These are phyloP conservation scores for Panurus biarmicus DNA, from an alignment of 2,113 vertebrate species.

Conservation along the genomic window DNA sequence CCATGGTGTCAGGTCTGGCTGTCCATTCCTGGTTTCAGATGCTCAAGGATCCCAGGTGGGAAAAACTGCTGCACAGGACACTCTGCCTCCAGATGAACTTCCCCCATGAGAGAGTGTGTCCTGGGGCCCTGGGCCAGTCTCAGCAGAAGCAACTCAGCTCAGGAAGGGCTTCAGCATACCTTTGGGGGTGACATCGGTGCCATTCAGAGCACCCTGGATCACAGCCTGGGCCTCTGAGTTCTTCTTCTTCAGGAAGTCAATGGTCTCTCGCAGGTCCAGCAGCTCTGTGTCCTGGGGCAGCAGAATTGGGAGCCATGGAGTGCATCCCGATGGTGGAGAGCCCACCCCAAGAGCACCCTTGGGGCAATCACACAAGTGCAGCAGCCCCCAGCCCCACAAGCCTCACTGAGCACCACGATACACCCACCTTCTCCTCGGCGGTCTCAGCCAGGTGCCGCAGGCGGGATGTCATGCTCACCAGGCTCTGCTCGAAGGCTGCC, in stretches of 20 bases:
- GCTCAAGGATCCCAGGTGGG: background rate
- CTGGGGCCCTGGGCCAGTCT: background rate
- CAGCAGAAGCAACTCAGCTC: background rate
- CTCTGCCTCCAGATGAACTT: background rate
- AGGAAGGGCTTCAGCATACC: constrained; percentile 60
- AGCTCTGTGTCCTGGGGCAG: constrained; percentile 82
- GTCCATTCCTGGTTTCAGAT: background rate
- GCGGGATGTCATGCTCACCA: constrained; percentile 89
- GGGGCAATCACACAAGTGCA: background rate
- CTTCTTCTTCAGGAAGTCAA: constrained; percentile 83
- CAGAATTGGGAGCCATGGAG: background rate
- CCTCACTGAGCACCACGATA: fast-evolving
- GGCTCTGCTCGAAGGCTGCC: constrained; percentile 92
- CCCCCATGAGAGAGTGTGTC: no score
- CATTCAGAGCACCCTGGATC: constrained; percentile 88
- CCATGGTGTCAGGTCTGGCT: background rate
- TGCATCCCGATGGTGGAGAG: fast-evolving
- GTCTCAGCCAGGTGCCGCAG: constrained; percentile 85
- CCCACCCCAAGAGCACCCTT: background rate
- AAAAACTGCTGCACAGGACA: background rate
- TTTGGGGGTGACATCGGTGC: constrained; percentile 80
- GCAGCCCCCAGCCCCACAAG: fast-evolving
- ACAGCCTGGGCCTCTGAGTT: constrained; percentile 92
- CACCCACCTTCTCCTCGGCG: constrained; percentile 88
- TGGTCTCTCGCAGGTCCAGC: constrained; percentile 86